These are phyloP conservation scores for Lissocephala sabroskyi DNA, from an alignment of 2,888 invertebrate species.

Conservation along the genomic window DNA sequence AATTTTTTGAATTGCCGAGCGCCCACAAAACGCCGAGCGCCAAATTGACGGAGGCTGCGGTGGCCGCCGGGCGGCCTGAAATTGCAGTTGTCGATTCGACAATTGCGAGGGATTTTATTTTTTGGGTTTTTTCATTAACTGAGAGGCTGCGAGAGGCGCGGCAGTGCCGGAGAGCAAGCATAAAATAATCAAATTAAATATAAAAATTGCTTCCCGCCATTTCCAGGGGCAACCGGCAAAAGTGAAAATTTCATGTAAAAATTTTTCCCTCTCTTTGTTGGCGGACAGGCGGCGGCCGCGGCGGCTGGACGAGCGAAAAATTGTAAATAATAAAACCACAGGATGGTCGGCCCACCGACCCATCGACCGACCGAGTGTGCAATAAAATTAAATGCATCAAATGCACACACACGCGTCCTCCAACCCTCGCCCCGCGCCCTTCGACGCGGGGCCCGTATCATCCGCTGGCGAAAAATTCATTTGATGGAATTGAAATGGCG, in stretches of 20 bases:
- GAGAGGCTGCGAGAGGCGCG: not conserved
- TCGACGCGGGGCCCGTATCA: not conserved
- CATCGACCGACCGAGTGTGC: no score
- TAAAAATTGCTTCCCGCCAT: slow-evolving; percentile 40
- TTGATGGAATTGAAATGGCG: slow-evolving; percentile 42
- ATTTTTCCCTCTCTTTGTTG: slow-evolving; percentile 7
- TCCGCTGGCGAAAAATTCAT: slow-evolving; percentile 20
- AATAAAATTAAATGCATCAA: slow-evolving; percentile 56
- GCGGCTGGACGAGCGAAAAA: slow-evolving; percentile 18
- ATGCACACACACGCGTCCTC: slow-evolving; percentile 31
- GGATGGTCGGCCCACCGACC: slow-evolving; percentile 2
- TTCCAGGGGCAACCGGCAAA: slow-evolving; percentile 12
- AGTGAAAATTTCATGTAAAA: slow-evolving; percentile 11
- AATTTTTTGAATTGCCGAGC: slow-evolving; percentile 46
- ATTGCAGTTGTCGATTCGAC: not conserved
- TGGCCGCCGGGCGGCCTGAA: not conserved
- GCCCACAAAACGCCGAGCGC: no score
- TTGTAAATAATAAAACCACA: slow-evolving; percentile 71
- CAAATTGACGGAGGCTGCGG: not conserved
- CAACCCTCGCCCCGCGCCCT: not conserved
- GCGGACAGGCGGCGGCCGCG: no score
- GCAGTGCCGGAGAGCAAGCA: slow-evolving; percentile 27
- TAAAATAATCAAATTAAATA: slow-evolving; percentile 68
- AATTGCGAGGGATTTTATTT: no score
- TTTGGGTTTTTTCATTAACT: slow-evolving; percentile 3